A percentile compares a stretch with the other conserved stretches of the same genome.
Evolutionary conservation across 2,888 invertebrate genomes (phyloP).

Genomic region (Ferrisia virgata): DNA sequence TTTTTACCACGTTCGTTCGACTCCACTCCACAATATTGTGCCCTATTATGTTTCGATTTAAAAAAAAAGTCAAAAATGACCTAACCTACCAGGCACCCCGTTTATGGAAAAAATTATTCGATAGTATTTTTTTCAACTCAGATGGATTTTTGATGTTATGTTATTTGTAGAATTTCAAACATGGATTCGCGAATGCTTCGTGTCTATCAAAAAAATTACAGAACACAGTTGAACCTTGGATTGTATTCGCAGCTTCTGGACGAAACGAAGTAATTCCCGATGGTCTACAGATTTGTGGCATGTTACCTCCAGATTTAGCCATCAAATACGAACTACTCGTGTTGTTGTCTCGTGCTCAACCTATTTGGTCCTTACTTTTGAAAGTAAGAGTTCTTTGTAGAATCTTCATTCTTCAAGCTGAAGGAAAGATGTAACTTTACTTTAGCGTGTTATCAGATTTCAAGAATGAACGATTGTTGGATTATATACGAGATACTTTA

Average conservation of each 20-base stretch:
- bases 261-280: constrained; percentile 52
- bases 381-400: constrained; percentile 67
- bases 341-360: constrained; percentile 71
- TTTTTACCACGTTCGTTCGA: too few species aligned
- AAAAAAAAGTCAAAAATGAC: too few species aligned
- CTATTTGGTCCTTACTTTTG: constrained; percentile 71
- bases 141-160: neutral
- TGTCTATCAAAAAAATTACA: neutral
- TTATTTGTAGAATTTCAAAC: constrained; percentile 25
- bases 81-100: too few species aligned
- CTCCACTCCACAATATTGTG: too few species aligned
- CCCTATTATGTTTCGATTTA: too few species aligned
- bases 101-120: too few species aligned
- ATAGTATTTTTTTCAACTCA: too few species aligned
- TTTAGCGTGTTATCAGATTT: neutral
- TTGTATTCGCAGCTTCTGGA: constrained; percentile 48
- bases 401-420: neutral
- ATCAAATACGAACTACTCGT: constrained; percentile 70
- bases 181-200: constrained; percentile 22
- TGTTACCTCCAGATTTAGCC: constrained; percentile 60
- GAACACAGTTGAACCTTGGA: constrained; percentile 49
- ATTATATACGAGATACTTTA: constrained; percentile 24
- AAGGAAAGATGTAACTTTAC: too few species aligned
- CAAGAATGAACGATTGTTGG: constrained; percentile 21
- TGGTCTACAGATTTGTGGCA: constrained; percentile 54